Evolutionary conservation across 2,888 invertebrate genomes (phyloP).

Genomic region (Byasa hedistus): DNA sequence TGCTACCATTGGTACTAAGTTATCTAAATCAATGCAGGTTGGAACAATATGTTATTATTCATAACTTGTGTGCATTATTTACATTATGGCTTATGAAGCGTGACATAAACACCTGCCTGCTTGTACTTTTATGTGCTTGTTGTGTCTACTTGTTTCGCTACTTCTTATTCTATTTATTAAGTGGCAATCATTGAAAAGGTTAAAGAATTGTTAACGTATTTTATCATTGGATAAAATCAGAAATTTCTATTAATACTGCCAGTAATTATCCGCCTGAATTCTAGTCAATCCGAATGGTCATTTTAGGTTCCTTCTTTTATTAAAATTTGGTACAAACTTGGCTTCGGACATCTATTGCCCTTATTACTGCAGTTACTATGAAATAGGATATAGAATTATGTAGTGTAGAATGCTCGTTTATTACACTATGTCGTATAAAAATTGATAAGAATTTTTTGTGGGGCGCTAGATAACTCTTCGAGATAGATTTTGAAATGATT

Average conservation of each 20-base stretch:
- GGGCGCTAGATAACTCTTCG: too few species aligned
- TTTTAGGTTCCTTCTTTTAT: background rate
- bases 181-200: background rate
- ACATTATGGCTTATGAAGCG: slow-evolving; percentile 54
- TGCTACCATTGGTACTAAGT: slow-evolving; percentile 19
- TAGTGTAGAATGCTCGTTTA: background rate
- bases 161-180: background rate
- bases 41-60: slow-evolving; percentile 45
- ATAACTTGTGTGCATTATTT: slow-evolving; percentile 44
- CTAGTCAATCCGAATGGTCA: background rate
- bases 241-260: background rate
- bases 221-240: background rate
- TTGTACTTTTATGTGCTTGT: slow-evolving; percentile 1
- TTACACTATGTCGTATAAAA: background rate
- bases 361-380: background rate
- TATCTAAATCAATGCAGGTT: slow-evolving; percentile 29
- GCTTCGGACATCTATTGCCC: background rate
- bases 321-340: background rate
- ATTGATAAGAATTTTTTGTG: background rate
- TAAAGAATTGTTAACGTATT: background rate
- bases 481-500: too few species aligned
- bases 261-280: background rate
- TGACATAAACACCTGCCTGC: slow-evolving; percentile 42
- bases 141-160: background rate
- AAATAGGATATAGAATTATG: too few species aligned